These are phyloP conservation scores for Poeciliopsis retropinna DNA, from an alignment of 2,113 vertebrate species.

Conservation along the genomic window DNA sequence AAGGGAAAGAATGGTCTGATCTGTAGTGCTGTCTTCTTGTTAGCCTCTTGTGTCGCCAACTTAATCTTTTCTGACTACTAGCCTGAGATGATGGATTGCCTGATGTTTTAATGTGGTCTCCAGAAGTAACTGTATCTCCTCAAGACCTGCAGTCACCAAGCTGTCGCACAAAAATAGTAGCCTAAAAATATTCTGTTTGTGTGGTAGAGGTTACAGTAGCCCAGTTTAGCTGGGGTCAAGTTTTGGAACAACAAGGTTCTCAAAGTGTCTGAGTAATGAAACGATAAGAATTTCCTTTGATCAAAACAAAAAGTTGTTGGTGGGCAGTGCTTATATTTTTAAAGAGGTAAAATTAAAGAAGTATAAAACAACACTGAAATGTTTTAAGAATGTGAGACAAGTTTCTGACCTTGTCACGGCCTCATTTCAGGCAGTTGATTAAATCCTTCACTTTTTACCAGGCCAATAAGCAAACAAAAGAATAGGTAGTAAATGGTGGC, in stretches of 20 bases:
- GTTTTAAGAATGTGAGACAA: too few relatives aligned
- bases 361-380: too few relatives aligned
- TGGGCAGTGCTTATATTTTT: too few relatives aligned
- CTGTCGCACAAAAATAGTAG: slow-evolving; percentile 67
- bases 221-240: slow-evolving; percentile 3
- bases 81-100: slow-evolving; percentile 69
- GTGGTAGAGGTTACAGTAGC: slow-evolving; percentile 41
- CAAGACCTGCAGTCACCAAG: slow-evolving; percentile 73
- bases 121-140: slow-evolving; percentile 80
- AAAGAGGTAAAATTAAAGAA: too few relatives aligned
- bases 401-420: too few relatives aligned
- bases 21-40: slow-evolving; percentile 45
- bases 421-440: too few relatives aligned
- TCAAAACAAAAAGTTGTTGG: too few relatives aligned
- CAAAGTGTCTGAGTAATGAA: not conserved
- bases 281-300: not conserved
- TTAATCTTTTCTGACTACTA: slow-evolving; percentile 49
- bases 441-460: too few relatives aligned
- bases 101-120: slow-evolving; percentile 72
- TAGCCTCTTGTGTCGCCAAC: slow-evolving; percentile 46
- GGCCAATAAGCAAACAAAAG: too few relatives aligned
- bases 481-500: too few relatives aligned
- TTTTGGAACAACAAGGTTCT: not conserved
- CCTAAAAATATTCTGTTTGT: slow-evolving; percentile 82
- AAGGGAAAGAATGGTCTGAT: not conserved